phyloP scores from a whole-genome alignment of 2,888 invertebrate genomes.

The Clepsis dumicolana region DNA sequence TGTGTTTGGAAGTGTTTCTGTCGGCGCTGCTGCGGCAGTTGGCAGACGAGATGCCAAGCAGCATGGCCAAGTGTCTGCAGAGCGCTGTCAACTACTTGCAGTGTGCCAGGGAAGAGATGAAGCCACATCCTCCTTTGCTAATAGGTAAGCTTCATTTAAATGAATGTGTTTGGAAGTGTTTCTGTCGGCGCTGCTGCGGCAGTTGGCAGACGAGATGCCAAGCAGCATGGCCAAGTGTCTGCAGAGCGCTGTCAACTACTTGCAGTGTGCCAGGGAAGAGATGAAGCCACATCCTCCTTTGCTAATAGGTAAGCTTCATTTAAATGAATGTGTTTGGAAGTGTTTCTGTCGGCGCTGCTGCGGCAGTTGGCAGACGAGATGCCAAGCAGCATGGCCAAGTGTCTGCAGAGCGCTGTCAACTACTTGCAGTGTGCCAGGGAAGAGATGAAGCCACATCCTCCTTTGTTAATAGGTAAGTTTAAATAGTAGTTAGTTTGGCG shows the following conservation, averaged over 20 bases:
- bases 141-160: slow-evolving; percentile 59
- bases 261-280: slow-evolving; percentile 70
- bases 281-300: slow-evolving; percentile 74
- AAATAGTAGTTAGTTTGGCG: too few relatives aligned
- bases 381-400: too few relatives aligned
- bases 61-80: slow-evolving; percentile 65
- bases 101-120: slow-evolving; percentile 68
- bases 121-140: slow-evolving; percentile 72
- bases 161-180: slow-evolving; percentile 50
- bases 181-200: slow-evolving; percentile 87
- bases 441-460: too few relatives aligned
- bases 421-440: too few relatives aligned
- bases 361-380: too few relatives aligned
- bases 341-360: too few relatives aligned
- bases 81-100: slow-evolving; percentile 74
- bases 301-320: slow-evolving; percentile 69
- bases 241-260: slow-evolving; percentile 70
- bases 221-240: slow-evolving; percentile 62
- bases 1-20: slow-evolving; percentile 50
- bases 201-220: slow-evolving; percentile 79
- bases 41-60: slow-evolving; percentile 72
- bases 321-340: too few relatives aligned
- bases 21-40: slow-evolving; percentile 88
- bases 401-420: too few relatives aligned
- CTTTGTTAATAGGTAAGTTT: too few relatives aligned